These are phyloP conservation scores for Junonia oenone DNA, from an alignment of 2,888 invertebrate genomes.

Conservation along the genomic window DNA sequence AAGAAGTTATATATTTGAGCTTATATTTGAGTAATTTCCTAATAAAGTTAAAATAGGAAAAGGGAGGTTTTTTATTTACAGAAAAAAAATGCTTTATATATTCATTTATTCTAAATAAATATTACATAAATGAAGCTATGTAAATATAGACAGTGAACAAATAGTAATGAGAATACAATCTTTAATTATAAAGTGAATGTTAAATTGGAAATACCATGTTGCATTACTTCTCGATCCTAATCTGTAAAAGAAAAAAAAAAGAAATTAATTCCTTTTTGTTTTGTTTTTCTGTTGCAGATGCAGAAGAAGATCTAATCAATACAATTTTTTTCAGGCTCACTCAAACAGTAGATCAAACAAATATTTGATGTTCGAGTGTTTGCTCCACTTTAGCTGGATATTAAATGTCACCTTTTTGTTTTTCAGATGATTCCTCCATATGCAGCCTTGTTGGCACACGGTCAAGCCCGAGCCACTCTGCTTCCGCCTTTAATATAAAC, in stretches of 20 bases:
- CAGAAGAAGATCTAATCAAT: constrained; percentile 66
- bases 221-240: constrained; percentile 49
- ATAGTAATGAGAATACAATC: constrained; percentile 32
- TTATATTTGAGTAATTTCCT: constrained; percentile 37
- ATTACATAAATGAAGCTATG: constrained; percentile 44
- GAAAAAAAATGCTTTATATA: constrained; percentile 38
- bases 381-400: constrained; percentile 46
- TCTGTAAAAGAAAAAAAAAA: constrained; percentile 59
- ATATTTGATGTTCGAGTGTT: constrained; percentile 63
- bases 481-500: constrained; percentile 79
- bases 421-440: constrained; percentile 77
- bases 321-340: constrained; percentile 58
- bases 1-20: constrained; percentile 25
- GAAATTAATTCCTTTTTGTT: constrained; percentile 62
- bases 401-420: constrained; percentile 74
- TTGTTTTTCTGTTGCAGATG: constrained; percentile 76
- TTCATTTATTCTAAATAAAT: constrained; percentile 46
- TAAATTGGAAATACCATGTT: constrained; percentile 27
- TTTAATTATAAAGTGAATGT: constrained; percentile 16
- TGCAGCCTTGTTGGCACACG: constrained; percentile 82
- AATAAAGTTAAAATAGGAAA: constrained; percentile 61
- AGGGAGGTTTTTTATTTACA: constrained; percentile 60
- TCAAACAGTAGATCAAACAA: constrained; percentile 47
- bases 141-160: constrained; percentile 42
- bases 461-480: constrained; percentile 82